phyloP scores from a whole-genome alignment of 1,140 invertebrate species.

The Rhynchophorus ferrugineus region DNA sequence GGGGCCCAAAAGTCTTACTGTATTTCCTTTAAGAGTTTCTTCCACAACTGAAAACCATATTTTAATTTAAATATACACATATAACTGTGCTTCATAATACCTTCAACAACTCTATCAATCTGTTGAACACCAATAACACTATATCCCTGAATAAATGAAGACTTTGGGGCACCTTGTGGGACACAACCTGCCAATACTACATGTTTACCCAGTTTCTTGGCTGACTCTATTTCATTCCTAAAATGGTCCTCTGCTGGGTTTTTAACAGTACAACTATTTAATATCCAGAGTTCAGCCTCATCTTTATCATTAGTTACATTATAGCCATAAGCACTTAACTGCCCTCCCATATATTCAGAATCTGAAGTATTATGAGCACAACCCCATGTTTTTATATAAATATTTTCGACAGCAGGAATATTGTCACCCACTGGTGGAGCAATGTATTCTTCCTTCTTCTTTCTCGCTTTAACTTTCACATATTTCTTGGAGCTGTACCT shows the following conservation, averaged over 20 bases:
- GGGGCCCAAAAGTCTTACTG: conserved; percentile 72
- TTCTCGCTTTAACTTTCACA: conserved; percentile 56
- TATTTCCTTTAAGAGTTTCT: conserved; percentile 90
- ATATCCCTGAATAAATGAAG: conserved; percentile 67
- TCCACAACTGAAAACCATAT: conserved; percentile 66
- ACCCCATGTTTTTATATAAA: conserved; percentile 96
- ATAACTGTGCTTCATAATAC: too few species aligned
- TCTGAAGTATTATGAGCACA: conserved; percentile 96
- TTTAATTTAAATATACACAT: too few species aligned
- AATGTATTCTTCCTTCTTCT: conserved; percentile 33
- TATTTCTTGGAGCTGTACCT: conserved; percentile 60
- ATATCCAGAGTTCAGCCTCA: conserved; percentile 84
- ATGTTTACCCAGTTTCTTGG: conserved; percentile 66
- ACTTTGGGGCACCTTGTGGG: conserved; percentile 77
- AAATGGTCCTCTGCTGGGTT: conserved; percentile 96
- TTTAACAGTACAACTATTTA: conserved; percentile 98
- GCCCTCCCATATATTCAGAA: conserved; percentile 96
- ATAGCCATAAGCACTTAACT: conserved; percentile 82
- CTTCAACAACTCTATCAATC: conserved; percentile 93
- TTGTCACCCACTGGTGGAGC: conserved; percentile 46
- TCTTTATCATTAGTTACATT: conserved; percentile 73
- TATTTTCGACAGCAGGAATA: conserved; percentile 81
- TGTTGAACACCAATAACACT: conserved; percentile 96
- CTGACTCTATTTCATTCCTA: conserved; percentile 83
- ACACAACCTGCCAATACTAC: conserved; percentile 96